Evolutionary conservation across 2,113 vertebrate species (phyloP), one percentile per base, ranked within the genome.

Genomic region (Pavo muticus): DNA sequence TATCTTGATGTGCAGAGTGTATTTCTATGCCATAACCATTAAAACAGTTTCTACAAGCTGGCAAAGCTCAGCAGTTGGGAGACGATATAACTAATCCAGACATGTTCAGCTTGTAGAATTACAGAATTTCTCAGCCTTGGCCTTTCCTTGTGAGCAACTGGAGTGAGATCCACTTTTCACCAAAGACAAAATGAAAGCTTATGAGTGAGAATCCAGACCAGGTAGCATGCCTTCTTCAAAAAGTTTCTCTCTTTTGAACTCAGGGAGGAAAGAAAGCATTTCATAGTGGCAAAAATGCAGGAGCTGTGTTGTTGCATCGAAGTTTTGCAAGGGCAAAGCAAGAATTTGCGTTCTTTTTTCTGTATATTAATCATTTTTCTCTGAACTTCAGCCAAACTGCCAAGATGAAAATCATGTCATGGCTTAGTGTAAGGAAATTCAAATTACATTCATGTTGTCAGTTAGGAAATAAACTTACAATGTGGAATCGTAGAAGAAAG

Each of bases 81-180:
- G 45, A 78, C 67, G 84, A 69, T 29, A 54, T 39, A 95, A 92
- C 82, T 86, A 74, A 96, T 94, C 71, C 84, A 96, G 89, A 91
- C 91, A 91, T 14, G 85, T 90, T 94, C 89, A 93, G 47, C 83
- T 69, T 39, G 64, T 68, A 59, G 91, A 91, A 78, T 87, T 90
- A 57, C 44, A 78, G 80, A 79, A 60, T 83, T 56, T 84, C 47
- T 80, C 45, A 85, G 63, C 32, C 59, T 64, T 83, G 32, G 80
- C 64, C 71, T 68, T 95, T 68, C 47, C 71, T 87, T 85, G 40
- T 4, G 2, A 94, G 65, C 32, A 80, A 90, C 12, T 70, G 45
- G 27, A 90, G 40, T 63, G 50, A 90, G 56, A 74, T 68, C 67
- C 1, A 13, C 7, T 59, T 79, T 64, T 6, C 7, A 44, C 21